Percentiles rank a stretch among this genome's conserved stretches.
Conservation (phyloP, 2,113 vertebrate genomes). For the Nothocercus nigrocapillus region DNA sequence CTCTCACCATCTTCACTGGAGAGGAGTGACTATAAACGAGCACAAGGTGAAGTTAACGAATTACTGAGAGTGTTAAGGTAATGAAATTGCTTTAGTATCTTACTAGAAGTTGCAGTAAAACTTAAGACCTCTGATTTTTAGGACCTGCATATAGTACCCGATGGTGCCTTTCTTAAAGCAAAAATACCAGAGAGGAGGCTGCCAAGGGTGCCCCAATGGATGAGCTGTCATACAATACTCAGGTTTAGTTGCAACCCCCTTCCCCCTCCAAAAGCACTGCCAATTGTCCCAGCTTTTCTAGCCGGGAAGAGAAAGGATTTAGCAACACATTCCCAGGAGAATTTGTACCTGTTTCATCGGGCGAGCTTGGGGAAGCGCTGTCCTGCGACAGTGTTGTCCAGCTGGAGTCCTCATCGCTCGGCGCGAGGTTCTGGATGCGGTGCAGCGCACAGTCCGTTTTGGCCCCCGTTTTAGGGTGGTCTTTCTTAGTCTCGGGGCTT, state of each 20-base stretch:
- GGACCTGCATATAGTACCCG: background rate
- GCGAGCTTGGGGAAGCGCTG: conserved; percentile 87
- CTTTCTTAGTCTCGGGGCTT: conserved; percentile 91
- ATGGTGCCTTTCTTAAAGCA: background rate
- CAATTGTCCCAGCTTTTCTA: background rate
- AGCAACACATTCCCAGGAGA: background rate
- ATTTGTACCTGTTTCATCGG: conserved; percentile 87
- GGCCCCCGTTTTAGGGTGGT: conserved; percentile 87
- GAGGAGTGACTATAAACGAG: background rate
- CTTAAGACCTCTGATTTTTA: background rate
- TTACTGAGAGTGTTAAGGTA: background rate
- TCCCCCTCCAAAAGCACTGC: background rate
- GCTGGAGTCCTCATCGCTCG: conserved; percentile 97
- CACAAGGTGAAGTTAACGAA: background rate
- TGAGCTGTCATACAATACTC: background rate
- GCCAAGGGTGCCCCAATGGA: background rate
- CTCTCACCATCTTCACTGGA: background rate
- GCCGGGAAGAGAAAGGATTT: background rate
- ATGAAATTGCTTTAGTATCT: background rate
- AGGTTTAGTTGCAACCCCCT: background rate
- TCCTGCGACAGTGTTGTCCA: conserved; percentile 98
- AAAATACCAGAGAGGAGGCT: fast-evolving
- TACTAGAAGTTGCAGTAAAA: background rate
- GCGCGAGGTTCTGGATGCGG: conserved; percentile 89
- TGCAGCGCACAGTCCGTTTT: conserved; percentile 90